phyloP scores from a whole-genome alignment of 2,113 vertebrate species.

The Daphoenositta chrysoptera region DNA sequence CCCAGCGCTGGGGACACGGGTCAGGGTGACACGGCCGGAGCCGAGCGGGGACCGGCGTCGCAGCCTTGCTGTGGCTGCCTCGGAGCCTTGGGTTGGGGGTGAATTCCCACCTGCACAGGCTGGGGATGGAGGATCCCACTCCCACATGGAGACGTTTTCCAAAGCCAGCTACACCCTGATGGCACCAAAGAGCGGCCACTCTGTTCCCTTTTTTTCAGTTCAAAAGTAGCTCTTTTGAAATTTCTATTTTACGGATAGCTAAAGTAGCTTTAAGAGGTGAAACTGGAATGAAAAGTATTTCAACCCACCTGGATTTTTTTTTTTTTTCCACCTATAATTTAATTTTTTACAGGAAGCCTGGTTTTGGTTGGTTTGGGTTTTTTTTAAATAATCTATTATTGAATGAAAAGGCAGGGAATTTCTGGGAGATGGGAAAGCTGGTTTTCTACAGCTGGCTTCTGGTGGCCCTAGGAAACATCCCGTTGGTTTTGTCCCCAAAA shows the following conservation, averaged over 20 bases:
- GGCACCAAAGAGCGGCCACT: accelerated
- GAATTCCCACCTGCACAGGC: background rate
- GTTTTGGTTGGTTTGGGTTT: background rate
- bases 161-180: accelerated
- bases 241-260: background rate
- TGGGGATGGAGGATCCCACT: background rate
- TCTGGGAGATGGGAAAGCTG: background rate
- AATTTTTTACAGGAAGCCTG: background rate
- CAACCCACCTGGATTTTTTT: background rate
- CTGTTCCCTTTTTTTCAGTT: background rate
- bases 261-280: background rate
- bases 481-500: background rate
- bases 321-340: background rate
- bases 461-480: background rate
- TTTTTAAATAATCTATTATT: background rate
- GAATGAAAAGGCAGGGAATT: background rate
- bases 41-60: accelerated
- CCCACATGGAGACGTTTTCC: background rate
- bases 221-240: background rate
- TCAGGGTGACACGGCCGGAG: accelerated
- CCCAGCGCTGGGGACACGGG: accelerated
- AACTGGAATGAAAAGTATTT: background rate
- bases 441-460: background rate
- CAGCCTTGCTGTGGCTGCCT: background rate
- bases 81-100: accelerated